Evolutionary conservation across 1,140 invertebrate species (phyloP), one percentile per base, ranked within the genome.

Genomic region (Drosophila seguyi): DNA sequence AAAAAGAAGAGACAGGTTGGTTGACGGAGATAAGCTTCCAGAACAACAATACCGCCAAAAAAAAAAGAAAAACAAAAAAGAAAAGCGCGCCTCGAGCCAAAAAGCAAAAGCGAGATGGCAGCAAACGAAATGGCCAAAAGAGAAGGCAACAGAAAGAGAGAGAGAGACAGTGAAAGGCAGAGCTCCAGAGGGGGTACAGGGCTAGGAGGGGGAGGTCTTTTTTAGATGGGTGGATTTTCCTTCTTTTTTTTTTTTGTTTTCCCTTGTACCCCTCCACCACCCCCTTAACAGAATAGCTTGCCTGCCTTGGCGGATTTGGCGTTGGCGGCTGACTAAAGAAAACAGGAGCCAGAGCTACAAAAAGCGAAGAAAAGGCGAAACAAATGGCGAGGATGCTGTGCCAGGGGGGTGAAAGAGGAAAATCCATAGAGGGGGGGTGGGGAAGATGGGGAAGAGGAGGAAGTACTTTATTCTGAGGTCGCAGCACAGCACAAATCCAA

Each of bases 281-380:
- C 8, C 39, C 38, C 16, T 16, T n/a, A 4, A 22, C 6, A 11
- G 5, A 22, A 22, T 55, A 13, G n/a, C 14, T 39, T 27, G 39
- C 44, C 41, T 76, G 75, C 41, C 73, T 83, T 80, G 84, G 63
- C 80, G 83, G 83, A 87, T 87, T 88, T 88, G 79, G 66, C 79
- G 79, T 87, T 87, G 79, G 84, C 84, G 84, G 66, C 82, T 75
- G 69, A 67, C 75, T 86, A 83, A 50, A 83, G 83, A 88, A 87
- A 87, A 87, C 84, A 77, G 41, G 62, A 55, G 50, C 65, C 71
- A 36, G 58, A 69, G 29, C 57, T 67, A 38, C 61, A 80, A 18
- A 60, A 65, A 36, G 45, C 63, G 29, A 69, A 62, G 18, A 52
- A 60, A 53, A 77, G 75, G 75, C 68, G 68, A 87, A 87, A 87